Percentiles rank a stretch among this genome's conserved stretches.
Evolutionary conservation across 2,888 invertebrate species (phyloP).

Genomic region (Hydrotaea diabolus): DNA sequence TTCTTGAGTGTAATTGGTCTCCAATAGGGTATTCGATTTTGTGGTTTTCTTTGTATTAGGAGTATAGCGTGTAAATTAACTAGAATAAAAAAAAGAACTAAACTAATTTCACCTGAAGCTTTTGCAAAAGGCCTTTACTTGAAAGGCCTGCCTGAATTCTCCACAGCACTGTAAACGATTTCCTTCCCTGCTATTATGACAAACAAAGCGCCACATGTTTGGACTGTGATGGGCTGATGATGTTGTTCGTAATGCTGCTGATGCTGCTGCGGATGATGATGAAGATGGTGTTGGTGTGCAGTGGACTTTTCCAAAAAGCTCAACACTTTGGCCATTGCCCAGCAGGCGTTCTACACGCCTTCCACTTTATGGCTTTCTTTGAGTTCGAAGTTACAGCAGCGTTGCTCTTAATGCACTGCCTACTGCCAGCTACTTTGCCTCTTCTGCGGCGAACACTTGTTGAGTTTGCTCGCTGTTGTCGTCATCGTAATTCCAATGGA

Average conservation of each 20-base stretch:
- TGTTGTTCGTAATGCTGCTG: neutral
- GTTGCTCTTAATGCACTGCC: slow-evolving; percentile 42
- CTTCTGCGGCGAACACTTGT: slow-evolving; percentile 28
- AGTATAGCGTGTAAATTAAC: no score
- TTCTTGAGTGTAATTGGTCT: no score
- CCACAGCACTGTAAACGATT: no score
- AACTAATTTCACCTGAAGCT: no score
- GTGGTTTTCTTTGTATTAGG: no score
- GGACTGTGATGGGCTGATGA: slow-evolving; percentile 44
- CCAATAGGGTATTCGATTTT: no score
- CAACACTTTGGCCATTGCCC: slow-evolving; percentile 59
- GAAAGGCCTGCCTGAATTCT: no score
- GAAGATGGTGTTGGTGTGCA: slow-evolving; percentile 44
- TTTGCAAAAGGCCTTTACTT: no score
- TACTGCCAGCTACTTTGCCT: neutral
- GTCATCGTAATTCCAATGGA: slow-evolving; percentile 43
- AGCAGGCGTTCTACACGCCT: slow-evolving; percentile 64
- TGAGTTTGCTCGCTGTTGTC: neutral
- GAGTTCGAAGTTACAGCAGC: neutral
- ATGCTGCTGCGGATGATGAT: slow-evolving; percentile 41
- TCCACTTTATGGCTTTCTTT: slow-evolving; percentile 60
- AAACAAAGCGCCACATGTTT: slow-evolving; percentile 65
- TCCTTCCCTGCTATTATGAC: slow-evolving; percentile 50
- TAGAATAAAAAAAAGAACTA: no score
- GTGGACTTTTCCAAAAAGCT: slow-evolving; percentile 48